Evolutionary conservation across 2,797 vertebrate genomes (phyloP).

Genomic region (Falco novaeseelandiae): DNA sequence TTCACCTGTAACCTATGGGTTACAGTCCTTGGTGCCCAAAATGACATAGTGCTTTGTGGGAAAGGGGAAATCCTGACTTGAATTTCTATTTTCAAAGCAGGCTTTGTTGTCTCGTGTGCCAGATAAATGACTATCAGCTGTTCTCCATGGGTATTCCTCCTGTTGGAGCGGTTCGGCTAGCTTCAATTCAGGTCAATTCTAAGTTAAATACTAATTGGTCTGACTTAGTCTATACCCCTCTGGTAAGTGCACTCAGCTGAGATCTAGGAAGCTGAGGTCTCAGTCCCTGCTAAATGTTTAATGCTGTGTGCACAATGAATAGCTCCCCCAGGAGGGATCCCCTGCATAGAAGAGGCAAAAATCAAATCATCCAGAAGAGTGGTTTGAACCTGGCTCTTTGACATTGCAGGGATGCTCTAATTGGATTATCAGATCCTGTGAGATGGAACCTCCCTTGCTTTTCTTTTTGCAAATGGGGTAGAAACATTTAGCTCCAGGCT

Average conservation of each 20-base stretch:
- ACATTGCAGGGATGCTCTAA: constrained; percentile 3
- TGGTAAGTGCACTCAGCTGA: not conserved
- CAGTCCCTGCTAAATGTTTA: constrained; percentile 46
- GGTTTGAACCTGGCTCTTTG: constrained; percentile 35
- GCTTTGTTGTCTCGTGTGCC: not conserved
- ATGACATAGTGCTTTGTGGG: not conserved
- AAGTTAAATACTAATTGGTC: constrained; percentile 17
- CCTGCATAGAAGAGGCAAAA: not conserved
- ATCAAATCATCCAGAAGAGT: constrained; percentile 44
- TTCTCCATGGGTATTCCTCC: not conserved
- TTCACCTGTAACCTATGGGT: not conserved
- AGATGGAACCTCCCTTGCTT: not conserved
- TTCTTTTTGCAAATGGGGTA: not conserved
- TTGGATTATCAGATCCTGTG: constrained; percentile 46
- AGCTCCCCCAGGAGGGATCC: constrained; percentile 34
- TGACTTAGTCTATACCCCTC: not conserved
- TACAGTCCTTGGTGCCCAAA: not conserved
- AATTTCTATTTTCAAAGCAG: not conserved
- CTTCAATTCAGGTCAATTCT: not conserved
- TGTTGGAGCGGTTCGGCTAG: not conserved
- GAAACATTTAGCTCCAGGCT: not conserved
- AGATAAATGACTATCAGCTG: not conserved
- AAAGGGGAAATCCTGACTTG: not conserved
- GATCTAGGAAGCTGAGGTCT: constrained; percentile 16
- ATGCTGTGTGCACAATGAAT: constrained; percentile 21